phyloP scores from a whole-genome alignment of 2,797 vertebrate species.

The Chanos chanos region DNA sequence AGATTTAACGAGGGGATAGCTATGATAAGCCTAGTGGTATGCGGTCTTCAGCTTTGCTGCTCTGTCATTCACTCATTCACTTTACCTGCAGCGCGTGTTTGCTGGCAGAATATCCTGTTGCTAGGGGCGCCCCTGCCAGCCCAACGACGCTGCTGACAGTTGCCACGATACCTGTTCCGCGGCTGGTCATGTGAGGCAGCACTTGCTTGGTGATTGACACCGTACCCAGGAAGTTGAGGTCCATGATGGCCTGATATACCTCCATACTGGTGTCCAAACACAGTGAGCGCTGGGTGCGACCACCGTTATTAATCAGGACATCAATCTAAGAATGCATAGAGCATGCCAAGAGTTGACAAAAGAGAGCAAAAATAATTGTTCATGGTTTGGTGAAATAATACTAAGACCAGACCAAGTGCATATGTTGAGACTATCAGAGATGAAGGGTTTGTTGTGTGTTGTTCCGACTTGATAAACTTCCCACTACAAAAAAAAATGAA shows the following conservation, averaged over 20 bases:
- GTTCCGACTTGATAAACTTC: too few relatives aligned
- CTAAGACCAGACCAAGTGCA: too few relatives aligned
- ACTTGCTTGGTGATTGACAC: conserved; percentile 88
- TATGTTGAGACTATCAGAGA: too few relatives aligned
- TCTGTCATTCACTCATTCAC: neutral
- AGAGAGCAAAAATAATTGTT: too few relatives aligned
- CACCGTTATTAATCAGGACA: conserved; percentile 89
- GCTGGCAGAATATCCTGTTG: conserved; percentile 85
- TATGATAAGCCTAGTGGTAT: too few relatives aligned
- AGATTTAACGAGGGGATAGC: too few relatives aligned
- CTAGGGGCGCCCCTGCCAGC: conserved; percentile 72
- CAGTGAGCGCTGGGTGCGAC: conserved; percentile 84
- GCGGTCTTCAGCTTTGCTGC: neutral
- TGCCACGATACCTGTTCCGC: conserved; percentile 78
- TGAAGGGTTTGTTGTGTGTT: too few relatives aligned
- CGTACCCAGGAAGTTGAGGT: conserved; percentile 89
- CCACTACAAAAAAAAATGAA: too few relatives aligned
- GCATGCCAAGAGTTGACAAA: too few relatives aligned
- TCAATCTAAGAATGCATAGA: conserved; percentile 79
- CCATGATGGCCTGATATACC: conserved; percentile 82
- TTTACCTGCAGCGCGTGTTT: conserved; percentile 92
- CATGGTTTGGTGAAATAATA: too few relatives aligned
- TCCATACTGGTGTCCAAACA: conserved; percentile 79
- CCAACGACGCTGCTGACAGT: conserved; percentile 85
- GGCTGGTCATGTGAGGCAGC: conserved; percentile 84